Conservation (phyloP, 2,797 vertebrate genomes). For the Enteromius unitaeniatus region DNA sequence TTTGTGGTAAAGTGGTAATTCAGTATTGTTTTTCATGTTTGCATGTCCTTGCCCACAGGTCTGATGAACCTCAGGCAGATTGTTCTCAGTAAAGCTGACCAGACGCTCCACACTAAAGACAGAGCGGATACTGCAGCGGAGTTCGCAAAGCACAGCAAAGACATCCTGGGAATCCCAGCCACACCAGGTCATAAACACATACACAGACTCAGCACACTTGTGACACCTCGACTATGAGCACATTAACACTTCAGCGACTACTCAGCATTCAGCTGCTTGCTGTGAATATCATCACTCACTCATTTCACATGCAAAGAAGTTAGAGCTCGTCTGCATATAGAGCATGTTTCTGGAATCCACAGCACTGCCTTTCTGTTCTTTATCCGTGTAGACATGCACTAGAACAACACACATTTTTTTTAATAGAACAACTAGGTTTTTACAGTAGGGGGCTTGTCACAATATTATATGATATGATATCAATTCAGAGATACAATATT, state of each 20-base stretch:
- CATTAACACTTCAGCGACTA: slow-evolving; percentile 13
- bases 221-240: not conserved
- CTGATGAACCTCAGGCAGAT: slow-evolving; percentile 93
- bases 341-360: not conserved
- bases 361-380: not conserved
- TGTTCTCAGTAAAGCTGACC: slow-evolving; percentile 93
- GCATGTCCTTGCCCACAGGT: slow-evolving; percentile 72
- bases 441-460: too few relatives aligned
- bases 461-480: too few relatives aligned
- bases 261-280: not conserved
- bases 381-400: not conserved
- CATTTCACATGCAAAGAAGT: not conserved
- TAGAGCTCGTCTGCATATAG: not conserved
- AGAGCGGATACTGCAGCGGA: slow-evolving; percentile 83
- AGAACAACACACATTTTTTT: too few relatives aligned
- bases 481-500: too few relatives aligned
- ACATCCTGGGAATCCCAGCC: slow-evolving; percentile 91
- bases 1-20: not conserved
- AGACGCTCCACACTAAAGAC: slow-evolving; percentile 84
- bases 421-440: too few relatives aligned
- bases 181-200: slow-evolving; percentile 83
- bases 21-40: not conserved
- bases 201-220: not conserved
- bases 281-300: not conserved
- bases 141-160: slow-evolving; percentile 85